Evolutionary conservation across 1,140 invertebrate species (phyloP), one percentile per base, ranked within the genome.

Genomic region (Lepidurus arcticus): DNA sequence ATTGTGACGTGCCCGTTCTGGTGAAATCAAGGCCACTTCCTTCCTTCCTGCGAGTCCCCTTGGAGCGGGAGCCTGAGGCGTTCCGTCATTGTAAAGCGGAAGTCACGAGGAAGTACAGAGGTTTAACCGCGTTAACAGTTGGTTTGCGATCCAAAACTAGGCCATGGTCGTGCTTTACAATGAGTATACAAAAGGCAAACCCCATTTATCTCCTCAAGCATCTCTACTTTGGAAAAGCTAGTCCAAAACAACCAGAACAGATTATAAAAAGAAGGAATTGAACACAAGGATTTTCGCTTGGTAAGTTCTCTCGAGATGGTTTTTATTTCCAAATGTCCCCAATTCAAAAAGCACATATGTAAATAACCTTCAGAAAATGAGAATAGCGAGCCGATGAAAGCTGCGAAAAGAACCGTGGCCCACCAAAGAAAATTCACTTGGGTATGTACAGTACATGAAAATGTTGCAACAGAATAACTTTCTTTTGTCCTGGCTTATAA

Each of bases 261-360:
- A 1, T 65, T 65, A 13, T 0, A 13, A 9, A 21, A 65, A 65
- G 53, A 65, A 65, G 21, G 53, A 65, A 16, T n/a, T 65, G 21
- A 21, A 65, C 34, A 65, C 53, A 65, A 65, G 53, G 47, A 13
- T 65, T 65, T 65, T 65, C 11, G 11, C 13, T 21, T 47, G 45
- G 10, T 34, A 34, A 34, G 2, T 65, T 65, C 53, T 11, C 21
- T 65, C 21, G 53, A 65, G 21, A 65, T n/a, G 16, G 53, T 13
- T 65, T 65, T 65, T 65, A 65, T 65, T 65, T 65, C 53, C 53
- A 65, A 65, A 65, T 65, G 53, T 65, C 53, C 53, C 53, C 53
- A 21, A 21, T 16, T 65, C 53, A 65, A 65, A 65, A 65, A 34
- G 34, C 34, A 34, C 3, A 34, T 34, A 34, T 34, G 53, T 21